Conservation (phyloP, 2,888 invertebrate species). For the Galerucella pusilla region DNA sequence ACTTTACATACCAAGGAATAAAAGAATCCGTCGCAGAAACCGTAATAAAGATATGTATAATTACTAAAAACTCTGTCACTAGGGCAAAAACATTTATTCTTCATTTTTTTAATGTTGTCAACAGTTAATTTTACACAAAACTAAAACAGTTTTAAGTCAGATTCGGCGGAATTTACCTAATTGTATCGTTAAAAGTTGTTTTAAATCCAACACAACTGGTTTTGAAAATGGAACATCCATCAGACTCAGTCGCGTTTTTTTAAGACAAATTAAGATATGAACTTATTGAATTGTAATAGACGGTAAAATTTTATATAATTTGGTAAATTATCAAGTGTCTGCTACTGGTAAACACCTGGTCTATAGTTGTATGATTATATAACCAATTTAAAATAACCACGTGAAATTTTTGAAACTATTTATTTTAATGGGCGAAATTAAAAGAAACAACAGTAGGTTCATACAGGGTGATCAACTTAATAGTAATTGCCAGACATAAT, state of each 20-base stretch:
- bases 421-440: not conserved
- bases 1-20: constrained; percentile 41
- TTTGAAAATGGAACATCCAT: constrained; percentile 17
- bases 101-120: constrained; percentile 14
- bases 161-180: not conserved
- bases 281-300: not conserved
- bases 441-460: not conserved
- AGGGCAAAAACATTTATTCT: not conserved
- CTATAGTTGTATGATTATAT: not conserved
- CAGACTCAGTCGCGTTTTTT: not conserved
- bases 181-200: not conserved
- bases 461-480: no score
- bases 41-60: constrained; percentile 34
- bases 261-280: not conserved
- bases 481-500: no score
- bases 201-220: constrained; percentile 23
- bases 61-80: constrained; percentile 3
- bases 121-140: constrained; percentile 4
- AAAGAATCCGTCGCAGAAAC: constrained; percentile 48
- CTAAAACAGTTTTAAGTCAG: constrained; percentile 9
- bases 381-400: not conserved
- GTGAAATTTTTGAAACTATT: not conserved
- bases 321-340: not conserved
- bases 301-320: not conserved
- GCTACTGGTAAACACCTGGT: not conserved